A percentile compares a stretch with the other conserved stretches of the same genome.
These are phyloP conservation scores for Biston stratarius DNA, from an alignment of 2,888 invertebrate species.

Conservation along the genomic window DNA sequence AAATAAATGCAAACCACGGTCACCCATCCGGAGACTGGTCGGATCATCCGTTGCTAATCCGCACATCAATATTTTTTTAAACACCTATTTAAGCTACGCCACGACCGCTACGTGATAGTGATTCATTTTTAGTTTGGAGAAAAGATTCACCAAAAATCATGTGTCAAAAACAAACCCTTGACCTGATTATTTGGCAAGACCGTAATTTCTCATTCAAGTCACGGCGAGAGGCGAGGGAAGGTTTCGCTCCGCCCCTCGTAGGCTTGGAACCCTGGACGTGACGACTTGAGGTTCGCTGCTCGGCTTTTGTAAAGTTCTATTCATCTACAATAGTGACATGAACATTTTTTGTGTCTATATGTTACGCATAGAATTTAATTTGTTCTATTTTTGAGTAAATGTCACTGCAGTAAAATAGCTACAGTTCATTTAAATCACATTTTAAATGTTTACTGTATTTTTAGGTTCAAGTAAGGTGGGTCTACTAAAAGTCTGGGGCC, in stretches of 20 bases:
- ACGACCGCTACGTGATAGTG: background rate
- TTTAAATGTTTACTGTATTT: too few species aligned
- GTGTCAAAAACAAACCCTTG: conserved; percentile 38
- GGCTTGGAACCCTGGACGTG: conserved; percentile 29
- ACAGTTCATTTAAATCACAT: too few species aligned
- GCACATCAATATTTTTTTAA: too few species aligned
- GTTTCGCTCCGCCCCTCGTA: conserved; percentile 27
- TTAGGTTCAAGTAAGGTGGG: too few species aligned
- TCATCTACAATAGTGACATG: conserved; percentile 18
- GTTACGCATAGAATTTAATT: background rate
- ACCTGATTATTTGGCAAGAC: conserved; percentile 39
- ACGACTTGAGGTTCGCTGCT: conserved; percentile 31
- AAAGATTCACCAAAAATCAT: conserved; percentile 13
- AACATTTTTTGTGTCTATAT: conserved; percentile 7
- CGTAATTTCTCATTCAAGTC: conserved; percentile 50
- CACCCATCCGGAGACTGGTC: too few species aligned
- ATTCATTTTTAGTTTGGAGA: background rate
- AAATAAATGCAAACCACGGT: too few species aligned
- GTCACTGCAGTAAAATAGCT: too few species aligned
- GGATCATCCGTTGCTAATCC: too few species aligned
- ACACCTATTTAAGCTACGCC: too few species aligned
- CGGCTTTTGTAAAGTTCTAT: conserved; percentile 29
- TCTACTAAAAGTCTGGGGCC: too few species aligned
- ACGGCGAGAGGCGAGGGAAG: conserved; percentile 43
- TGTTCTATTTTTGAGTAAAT: background rate